A percentile compares a stretch with the other conserved stretches of the same genome.
phyloP scores from a whole-genome alignment of 2,113 vertebrate species.

The Elaphurus davidianus region DNA sequence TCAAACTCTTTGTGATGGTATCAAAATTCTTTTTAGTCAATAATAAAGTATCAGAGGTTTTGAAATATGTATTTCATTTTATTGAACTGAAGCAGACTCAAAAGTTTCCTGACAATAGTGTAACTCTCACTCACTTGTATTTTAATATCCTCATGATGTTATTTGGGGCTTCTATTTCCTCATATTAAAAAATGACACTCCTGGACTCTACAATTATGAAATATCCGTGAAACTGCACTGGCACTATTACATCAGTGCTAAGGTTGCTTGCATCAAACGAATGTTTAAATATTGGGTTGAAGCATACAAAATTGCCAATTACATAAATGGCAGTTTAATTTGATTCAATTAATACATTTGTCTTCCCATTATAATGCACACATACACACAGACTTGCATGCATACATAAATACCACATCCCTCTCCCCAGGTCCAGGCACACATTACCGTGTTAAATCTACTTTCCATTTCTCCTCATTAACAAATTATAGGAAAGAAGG shows the following conservation, averaged over 20 bases:
- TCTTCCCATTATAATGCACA: background rate
- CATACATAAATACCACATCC: background rate
- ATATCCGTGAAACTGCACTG: background rate
- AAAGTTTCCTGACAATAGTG: background rate
- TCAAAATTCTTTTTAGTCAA: background rate
- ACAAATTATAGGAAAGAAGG: background rate
- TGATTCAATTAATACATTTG: background rate
- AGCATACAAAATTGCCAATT: background rate
- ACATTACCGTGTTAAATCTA: background rate
- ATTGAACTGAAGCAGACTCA: background rate
- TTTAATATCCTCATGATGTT: background rate
- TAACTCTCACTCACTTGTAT: background rate
- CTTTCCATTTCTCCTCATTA: background rate
- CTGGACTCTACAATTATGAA: background rate
- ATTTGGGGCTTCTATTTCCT: background rate
- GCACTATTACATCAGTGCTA: background rate
- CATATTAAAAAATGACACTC: background rate
- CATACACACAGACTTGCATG: background rate
- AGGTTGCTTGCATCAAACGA: background rate
- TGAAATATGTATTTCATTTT: background rate
- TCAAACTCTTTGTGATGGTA: background rate
- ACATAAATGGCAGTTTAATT: background rate
- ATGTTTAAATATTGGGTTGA: background rate
- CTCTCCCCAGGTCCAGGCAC: background rate
- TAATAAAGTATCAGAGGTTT: background rate